These are phyloP conservation scores for Protophormia terraenovae DNA, from an alignment of 2,888 invertebrate species.

Conservation along the genomic window DNA sequence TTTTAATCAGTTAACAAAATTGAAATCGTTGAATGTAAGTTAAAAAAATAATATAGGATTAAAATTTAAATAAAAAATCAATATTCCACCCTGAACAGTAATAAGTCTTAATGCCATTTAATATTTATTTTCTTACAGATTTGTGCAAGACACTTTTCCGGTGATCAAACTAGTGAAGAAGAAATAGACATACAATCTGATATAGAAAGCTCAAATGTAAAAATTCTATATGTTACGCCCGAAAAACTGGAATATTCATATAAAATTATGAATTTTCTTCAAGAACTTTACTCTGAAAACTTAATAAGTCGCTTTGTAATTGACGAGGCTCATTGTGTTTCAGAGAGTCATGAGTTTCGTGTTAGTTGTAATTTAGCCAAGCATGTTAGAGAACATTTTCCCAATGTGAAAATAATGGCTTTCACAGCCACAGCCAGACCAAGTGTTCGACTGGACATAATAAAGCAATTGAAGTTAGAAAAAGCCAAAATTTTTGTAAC, in stretches of 20 bases:
- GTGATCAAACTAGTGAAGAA: slow-evolving; percentile 86
- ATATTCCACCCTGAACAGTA: too few relatives aligned
- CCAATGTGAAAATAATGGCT: slow-evolving; percentile 88
- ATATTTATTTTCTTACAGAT: too few relatives aligned
- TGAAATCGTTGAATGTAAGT: slow-evolving; percentile 92
- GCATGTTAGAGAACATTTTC: slow-evolving; percentile 86
- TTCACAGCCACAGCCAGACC: slow-evolving; percentile 98
- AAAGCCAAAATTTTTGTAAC: slow-evolving; percentile 94
- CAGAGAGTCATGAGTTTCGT: slow-evolving; percentile 98
- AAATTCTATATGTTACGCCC: slow-evolving; percentile 97
- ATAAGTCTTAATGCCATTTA: too few relatives aligned
- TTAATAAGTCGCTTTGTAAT: slow-evolving; percentile 94
- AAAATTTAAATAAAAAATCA: slow-evolving; percentile 10
- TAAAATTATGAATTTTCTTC: slow-evolving; percentile 86
- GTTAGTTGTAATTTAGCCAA: slow-evolving; percentile 95
- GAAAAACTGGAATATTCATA: slow-evolving; percentile 95
- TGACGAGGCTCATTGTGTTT: slow-evolving; percentile 99
- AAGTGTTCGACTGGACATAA: slow-evolving; percentile 93
- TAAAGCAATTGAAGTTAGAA: slow-evolving; percentile 90
- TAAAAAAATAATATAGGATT: neutral
- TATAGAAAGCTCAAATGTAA: slow-evolving; percentile 87
- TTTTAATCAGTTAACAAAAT: slow-evolving; percentile 96
- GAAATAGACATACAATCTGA: slow-evolving; percentile 88
- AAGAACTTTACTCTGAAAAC: slow-evolving; percentile 86
- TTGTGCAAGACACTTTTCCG: slow-evolving; percentile 91